A percentile compares a stretch with the other conserved stretches of the same genome.
Conservation (phyloP, 2,888 invertebrate genomes). For the Malacosoma neustria region DNA sequence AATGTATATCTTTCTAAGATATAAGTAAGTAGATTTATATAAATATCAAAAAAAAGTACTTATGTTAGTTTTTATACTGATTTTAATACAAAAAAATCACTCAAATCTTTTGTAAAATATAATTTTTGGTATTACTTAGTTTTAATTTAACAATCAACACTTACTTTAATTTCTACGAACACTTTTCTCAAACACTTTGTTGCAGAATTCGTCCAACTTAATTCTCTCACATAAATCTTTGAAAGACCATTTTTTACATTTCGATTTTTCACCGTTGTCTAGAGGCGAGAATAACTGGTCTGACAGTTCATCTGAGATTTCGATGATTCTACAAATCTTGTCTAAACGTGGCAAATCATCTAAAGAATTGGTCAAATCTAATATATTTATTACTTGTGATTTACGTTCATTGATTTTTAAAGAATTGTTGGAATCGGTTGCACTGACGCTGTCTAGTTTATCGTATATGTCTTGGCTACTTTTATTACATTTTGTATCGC, state of each 20-base stretch:
- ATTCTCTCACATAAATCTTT: conserved; percentile 57
- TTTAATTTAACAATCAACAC: conserved; percentile 11
- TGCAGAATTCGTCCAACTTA: conserved; percentile 58
- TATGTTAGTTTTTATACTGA: no score
- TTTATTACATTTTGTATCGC: not conserved
- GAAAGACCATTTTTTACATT: conserved; percentile 50
- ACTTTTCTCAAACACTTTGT: conserved; percentile 42
- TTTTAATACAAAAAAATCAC: no score
- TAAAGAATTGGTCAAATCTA: conserved; percentile 48
- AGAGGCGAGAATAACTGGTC: conserved; percentile 48
- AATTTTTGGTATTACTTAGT: not conserved
- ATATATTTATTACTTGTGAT: conserved; percentile 50
- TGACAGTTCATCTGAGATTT: conserved; percentile 62
- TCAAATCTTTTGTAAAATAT: no score
- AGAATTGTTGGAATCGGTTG: conserved; percentile 47
- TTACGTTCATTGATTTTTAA: conserved; percentile 44
- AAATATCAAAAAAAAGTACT: no score
- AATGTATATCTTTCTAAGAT: no score
- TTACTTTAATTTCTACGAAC: not conserved
- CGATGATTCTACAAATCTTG: conserved; percentile 62
- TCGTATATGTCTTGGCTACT: conserved; percentile 43
- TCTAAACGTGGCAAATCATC: conserved; percentile 54
- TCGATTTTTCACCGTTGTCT: conserved; percentile 15
- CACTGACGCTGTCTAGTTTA: conserved; percentile 56
- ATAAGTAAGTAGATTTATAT: no score